A percentile compares a stretch with the other conserved stretches of the same genome.
phyloP scores from a whole-genome alignment of 1,140 invertebrate genomes.

The Heliothis virescens region DNA sequence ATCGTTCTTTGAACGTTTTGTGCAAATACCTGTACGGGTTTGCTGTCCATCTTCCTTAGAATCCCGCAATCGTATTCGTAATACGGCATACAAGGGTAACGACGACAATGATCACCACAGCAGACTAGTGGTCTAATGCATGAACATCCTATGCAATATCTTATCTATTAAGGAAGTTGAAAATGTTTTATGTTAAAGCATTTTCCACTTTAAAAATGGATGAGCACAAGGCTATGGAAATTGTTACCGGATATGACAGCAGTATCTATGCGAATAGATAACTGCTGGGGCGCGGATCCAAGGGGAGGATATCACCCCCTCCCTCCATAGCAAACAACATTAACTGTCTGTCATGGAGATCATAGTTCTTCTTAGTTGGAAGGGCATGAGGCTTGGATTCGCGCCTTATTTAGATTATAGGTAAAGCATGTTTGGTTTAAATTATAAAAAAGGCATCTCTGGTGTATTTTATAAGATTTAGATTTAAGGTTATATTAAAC shows the following conservation, averaged over 20 bases:
- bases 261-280: background rate
- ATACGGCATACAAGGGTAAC: background rate
- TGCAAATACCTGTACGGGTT: background rate
- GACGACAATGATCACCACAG: background rate
- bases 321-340: slow-evolving; percentile 1
- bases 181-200: no score
- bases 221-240: background rate
- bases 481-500: no score
- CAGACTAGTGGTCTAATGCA: background rate
- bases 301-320: background rate
- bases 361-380: background rate
- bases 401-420: background rate
- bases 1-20: background rate
- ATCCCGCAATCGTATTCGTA: background rate
- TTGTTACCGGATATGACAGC: background rate
- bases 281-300: background rate
- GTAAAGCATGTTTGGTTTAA: no score
- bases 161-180: background rate
- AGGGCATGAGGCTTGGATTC: background rate
- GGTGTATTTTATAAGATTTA: no score
- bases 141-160: background rate
- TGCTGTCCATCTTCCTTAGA: background rate
- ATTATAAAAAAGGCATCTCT: no score
- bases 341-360: background rate
- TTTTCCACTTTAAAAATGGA: background rate